phyloP scores from a whole-genome alignment of 2,797 vertebrate genomes.

The Atherinosoma microstoma region DNA sequence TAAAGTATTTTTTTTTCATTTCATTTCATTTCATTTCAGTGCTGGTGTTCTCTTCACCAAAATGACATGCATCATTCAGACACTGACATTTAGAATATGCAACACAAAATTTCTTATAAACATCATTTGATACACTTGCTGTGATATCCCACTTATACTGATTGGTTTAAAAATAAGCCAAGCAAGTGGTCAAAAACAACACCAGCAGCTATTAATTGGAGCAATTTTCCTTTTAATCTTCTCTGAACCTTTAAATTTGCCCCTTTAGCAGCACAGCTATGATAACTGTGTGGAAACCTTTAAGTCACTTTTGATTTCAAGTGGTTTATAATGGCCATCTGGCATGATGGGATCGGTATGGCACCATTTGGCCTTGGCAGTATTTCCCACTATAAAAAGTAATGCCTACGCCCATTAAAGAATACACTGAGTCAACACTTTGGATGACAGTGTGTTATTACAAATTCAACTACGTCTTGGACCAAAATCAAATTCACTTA shows the following conservation, averaged over 20 bases:
- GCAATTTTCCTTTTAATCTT: background rate
- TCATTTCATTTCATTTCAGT: too few relatives aligned
- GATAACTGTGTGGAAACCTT: background rate
- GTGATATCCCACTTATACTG: background rate
- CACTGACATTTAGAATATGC: too few relatives aligned
- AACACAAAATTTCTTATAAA: too few relatives aligned
- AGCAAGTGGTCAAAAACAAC: background rate
- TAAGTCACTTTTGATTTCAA: slow-evolving; percentile 3
- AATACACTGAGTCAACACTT: slow-evolving; percentile 63
- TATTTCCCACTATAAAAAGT: slow-evolving; percentile 47
- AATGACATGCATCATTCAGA: too few relatives aligned
- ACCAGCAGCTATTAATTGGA: background rate
- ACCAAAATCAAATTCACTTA: slow-evolving; percentile 24
- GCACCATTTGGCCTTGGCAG: slow-evolving; percentile 67
- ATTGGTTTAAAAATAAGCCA: background rate
- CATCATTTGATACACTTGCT: too few relatives aligned
- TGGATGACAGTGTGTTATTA: slow-evolving; percentile 40
- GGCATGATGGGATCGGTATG: slow-evolving; percentile 25
- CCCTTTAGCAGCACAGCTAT: background rate
- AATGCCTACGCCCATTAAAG: slow-evolving; percentile 51
- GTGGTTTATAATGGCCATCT: slow-evolving; percentile 39
- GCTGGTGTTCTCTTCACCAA: too few relatives aligned
- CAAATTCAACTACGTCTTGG: slow-evolving; percentile 30
- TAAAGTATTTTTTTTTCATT: too few relatives aligned
- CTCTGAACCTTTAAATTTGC: background rate